These are phyloP conservation scores for Heliconius himera DNA, from an alignment of 1,140 invertebrate species.

Conservation along the genomic window DNA sequence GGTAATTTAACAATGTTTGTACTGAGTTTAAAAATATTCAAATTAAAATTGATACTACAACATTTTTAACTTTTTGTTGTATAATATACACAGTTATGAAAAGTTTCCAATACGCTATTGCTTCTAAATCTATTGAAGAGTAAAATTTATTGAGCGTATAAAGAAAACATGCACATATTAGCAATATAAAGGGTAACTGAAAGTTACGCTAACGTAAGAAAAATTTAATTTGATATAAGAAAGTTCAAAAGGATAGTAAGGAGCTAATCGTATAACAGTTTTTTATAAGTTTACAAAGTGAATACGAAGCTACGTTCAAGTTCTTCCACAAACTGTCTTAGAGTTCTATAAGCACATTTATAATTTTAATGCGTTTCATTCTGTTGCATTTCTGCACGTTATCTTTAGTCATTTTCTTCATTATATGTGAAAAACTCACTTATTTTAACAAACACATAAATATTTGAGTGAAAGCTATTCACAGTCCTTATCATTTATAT, in stretches of 20 bases:
- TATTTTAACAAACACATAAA: no score
- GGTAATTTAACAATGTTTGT: no score
- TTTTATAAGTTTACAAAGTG: slow-evolving; percentile 18
- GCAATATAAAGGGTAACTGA: background rate
- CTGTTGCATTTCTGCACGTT: background rate
- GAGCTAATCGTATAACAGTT: background rate
- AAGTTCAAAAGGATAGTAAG: slow-evolving; percentile 12
- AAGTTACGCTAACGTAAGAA: background rate
- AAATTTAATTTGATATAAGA: background rate
- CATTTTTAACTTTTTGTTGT: background rate
- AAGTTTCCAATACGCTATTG: background rate
- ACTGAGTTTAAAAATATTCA: no score
- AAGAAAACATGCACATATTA: slow-evolving; percentile 1
- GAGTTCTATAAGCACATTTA: background rate
- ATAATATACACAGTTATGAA: background rate
- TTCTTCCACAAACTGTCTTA: background rate
- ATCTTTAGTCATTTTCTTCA: no score
- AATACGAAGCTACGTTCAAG: background rate
- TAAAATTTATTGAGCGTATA: slow-evolving; percentile 7
- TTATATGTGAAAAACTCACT: no score
- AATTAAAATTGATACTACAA: no score
- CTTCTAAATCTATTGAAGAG: background rate
- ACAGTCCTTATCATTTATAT: no score
- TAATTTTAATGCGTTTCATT: background rate
- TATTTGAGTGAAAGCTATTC: no score